These are phyloP conservation scores for Porites rus DNA, from an alignment of 92 coral and sea anemone species.

Conservation along the genomic window DNA sequence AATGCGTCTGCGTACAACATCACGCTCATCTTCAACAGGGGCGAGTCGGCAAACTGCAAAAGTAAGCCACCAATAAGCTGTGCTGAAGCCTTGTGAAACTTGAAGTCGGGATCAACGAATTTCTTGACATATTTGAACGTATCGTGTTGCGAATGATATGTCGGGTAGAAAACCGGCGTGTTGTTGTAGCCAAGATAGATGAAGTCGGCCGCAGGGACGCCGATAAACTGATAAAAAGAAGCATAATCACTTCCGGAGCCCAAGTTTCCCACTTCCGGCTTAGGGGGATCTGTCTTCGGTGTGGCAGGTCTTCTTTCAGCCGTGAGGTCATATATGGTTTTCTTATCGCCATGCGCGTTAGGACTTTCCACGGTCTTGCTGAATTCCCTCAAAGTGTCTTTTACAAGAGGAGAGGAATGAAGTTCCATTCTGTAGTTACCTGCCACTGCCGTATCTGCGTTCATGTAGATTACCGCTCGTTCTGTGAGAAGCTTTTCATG, in stretches of 20 bases:
- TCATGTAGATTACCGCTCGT: slow-evolving; percentile 83
- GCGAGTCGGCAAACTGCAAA: slow-evolving; percentile 75
- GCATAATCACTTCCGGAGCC: slow-evolving; percentile 94
- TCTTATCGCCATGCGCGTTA: slow-evolving; percentile 76
- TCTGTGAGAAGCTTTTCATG: slow-evolving; percentile 68
- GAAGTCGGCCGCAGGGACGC: slow-evolving; percentile 88
- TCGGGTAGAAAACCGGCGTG: slow-evolving; percentile 72
- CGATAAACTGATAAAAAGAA: slow-evolving; percentile 79
- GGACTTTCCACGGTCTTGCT: slow-evolving; percentile 77
- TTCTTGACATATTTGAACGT: slow-evolving; percentile 82
- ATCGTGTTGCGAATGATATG: slow-evolving; percentile 96
- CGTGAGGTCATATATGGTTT: slow-evolving; percentile 82
- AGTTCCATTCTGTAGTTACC: slow-evolving; percentile 61
- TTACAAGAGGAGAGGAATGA: slow-evolving; percentile 65
- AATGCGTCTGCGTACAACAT: slow-evolving; percentile 62
- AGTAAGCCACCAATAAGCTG: slow-evolving; percentile 74
- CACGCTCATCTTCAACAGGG: slow-evolving; percentile 71
- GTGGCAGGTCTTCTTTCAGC: slow-evolving; percentile 60
- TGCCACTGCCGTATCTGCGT: slow-evolving; percentile 74
- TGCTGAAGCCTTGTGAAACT: slow-evolving; percentile 70
- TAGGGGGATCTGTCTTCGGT: slow-evolving; percentile 28
- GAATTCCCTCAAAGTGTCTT: slow-evolving; percentile 46
- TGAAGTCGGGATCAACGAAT: slow-evolving; percentile 87
- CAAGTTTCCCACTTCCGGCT: slow-evolving; percentile 54
- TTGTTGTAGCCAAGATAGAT: slow-evolving; percentile 67